Conservation (phyloP, 2,113 vertebrate genomes). For the Dolichotis patagonum region DNA sequence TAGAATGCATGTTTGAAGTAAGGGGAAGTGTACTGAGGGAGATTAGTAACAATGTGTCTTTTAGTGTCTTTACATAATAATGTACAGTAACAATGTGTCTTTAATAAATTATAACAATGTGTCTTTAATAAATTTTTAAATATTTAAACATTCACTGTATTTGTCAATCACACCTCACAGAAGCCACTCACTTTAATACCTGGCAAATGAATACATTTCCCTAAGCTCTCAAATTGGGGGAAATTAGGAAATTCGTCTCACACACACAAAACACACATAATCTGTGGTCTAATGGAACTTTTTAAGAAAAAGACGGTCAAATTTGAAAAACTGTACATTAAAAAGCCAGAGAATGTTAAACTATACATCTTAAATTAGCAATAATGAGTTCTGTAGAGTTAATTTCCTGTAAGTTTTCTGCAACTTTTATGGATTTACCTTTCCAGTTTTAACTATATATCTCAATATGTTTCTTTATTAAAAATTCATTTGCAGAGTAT, state of each 20-base stretch:
- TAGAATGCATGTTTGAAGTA: neutral
- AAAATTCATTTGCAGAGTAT: constrained; percentile 43
- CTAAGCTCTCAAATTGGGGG: neutral
- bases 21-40: neutral
- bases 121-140: neutral
- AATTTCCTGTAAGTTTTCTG: constrained; percentile 40
- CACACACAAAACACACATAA: neutral
- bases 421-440: constrained; percentile 45
- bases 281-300: neutral
- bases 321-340: neutral
- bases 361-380: constrained; percentile 36
- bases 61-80: no score
- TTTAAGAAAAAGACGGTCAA: neutral
- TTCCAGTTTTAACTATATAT: constrained; percentile 30
- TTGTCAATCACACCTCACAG: neutral
- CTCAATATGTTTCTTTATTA: constrained; percentile 37
- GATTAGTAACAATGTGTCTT: neutral
- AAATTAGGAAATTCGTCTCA: neutral
- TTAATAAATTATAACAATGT: neutral
- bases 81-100: neutral
- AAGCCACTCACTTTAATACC: neutral
- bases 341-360: constrained; percentile 17
- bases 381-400: neutral
- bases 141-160: neutral
- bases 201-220: constrained; percentile 11